These are phyloP conservation scores for Crossaster papposus DNA, from an alignment of 53 echinoderm and acorn worm genomes.

Conservation along the genomic window DNA sequence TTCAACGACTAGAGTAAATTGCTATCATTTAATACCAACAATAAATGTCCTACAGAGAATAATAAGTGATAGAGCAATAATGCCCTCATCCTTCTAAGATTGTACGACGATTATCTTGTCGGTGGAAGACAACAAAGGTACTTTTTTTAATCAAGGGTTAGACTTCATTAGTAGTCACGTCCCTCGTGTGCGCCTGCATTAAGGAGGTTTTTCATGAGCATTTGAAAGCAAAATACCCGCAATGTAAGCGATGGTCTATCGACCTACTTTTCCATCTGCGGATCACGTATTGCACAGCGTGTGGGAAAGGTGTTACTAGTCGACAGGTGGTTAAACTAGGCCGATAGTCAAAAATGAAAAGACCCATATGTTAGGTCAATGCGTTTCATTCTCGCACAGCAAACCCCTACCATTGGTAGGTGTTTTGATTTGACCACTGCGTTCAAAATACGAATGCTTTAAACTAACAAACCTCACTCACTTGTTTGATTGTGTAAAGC, in stretches of 20 bases:
- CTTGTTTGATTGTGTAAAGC: too few relatives aligned
- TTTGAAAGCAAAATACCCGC: neutral
- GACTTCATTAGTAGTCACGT: conserved; percentile 13
- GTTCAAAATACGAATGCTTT: too few relatives aligned
- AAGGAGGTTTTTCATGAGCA: neutral
- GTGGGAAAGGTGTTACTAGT: neutral
- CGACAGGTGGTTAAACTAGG: neutral
- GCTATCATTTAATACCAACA: neutral
- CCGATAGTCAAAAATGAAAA: neutral
- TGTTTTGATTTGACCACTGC: too few relatives aligned
- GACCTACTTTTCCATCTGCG: neutral
- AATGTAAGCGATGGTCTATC: neutral
- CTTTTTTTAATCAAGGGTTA: conserved; percentile 4
- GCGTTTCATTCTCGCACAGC: neutral
- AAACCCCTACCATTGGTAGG: too few relatives aligned
- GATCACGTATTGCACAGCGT: neutral
- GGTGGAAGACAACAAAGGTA: neutral
- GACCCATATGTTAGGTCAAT: neutral
- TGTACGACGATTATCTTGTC: neutral
- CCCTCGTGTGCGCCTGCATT: neutral
- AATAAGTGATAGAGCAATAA: too few relatives aligned
- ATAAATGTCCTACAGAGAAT: neutral
- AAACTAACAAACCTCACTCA: too few relatives aligned
- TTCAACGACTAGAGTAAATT: neutral
- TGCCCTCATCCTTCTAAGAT: neutral